phyloP scores from a whole-genome alignment of 2,113 vertebrate species.

The Columba janthina region DNA sequence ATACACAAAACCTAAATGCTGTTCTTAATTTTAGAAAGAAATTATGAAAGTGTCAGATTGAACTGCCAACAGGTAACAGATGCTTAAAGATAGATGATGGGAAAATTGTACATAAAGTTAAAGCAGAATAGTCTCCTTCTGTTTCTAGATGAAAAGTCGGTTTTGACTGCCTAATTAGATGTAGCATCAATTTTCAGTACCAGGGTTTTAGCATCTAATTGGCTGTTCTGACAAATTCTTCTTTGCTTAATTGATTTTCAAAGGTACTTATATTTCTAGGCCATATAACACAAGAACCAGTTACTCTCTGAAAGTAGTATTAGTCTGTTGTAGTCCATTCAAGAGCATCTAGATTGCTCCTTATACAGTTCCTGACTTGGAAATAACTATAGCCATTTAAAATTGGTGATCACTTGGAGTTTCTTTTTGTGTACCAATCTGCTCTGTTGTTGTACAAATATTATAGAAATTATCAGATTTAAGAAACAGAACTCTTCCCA shows the following conservation, averaged over 20 bases:
- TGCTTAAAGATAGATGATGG: background rate
- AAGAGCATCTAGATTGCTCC: background rate
- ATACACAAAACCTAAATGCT: background rate
- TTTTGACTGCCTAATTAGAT: conserved; percentile 14
- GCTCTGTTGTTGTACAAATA: background rate
- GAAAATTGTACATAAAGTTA: background rate
- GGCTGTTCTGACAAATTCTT: conserved; percentile 16
- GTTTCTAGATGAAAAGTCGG: background rate
- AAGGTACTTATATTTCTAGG: background rate
- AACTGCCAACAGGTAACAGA: background rate
- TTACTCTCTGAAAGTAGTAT: background rate
- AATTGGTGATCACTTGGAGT: background rate
- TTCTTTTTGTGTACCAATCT: background rate
- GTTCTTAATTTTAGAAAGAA: background rate
- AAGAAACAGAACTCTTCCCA: background rate
- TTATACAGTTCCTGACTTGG: background rate
- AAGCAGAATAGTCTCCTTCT: background rate
- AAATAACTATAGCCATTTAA: background rate
- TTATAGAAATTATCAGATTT: background rate
- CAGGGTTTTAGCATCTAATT: background rate
- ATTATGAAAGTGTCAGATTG: background rate
- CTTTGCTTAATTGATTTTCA: background rate
- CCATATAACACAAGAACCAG: background rate
- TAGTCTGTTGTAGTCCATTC: background rate
- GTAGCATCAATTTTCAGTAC: background rate